phyloP scores from a whole-genome alignment of 2,888 invertebrate genomes.

The Lepas anatifera region DNA sequence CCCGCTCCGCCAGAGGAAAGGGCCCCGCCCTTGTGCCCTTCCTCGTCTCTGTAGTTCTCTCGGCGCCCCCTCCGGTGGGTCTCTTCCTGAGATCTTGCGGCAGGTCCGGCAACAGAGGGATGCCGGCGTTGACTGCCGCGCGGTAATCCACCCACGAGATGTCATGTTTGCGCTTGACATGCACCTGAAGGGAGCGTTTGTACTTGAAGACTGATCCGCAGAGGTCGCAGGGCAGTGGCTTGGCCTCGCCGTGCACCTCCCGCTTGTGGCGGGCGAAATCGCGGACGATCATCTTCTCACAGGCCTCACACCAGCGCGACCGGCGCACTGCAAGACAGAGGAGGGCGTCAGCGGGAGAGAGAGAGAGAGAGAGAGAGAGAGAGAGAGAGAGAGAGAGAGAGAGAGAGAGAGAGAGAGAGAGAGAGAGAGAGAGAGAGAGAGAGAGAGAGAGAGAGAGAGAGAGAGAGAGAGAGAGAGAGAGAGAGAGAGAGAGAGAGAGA shows the following conservation, averaged over 20 bases:
- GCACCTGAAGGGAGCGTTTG: constrained; percentile 25
- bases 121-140: not conserved
- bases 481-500: no score
- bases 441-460: no score
- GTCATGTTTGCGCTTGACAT: constrained; percentile 24
- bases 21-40: no score
- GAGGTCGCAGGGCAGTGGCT: constrained; percentile 25
- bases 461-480: no score
- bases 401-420: no score
- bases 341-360: no score
- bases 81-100: not conserved
- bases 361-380: no score
- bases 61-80: no score
- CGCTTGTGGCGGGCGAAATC: constrained; percentile 22
- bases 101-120: not conserved
- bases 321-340: not conserved
- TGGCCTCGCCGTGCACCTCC: constrained; percentile 24
- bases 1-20: no score
- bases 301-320: not conserved
- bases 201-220: constrained; percentile 25
- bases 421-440: no score
- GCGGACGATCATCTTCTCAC: constrained; percentile 7
- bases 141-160: constrained; percentile 10
- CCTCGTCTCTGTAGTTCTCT: no score
- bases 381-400: no score